Percentiles rank a stretch among this genome's conserved stretches.
phyloP scores from a whole-genome alignment of 2,888 invertebrate genomes.

The Orchesella flavescens region DNA sequence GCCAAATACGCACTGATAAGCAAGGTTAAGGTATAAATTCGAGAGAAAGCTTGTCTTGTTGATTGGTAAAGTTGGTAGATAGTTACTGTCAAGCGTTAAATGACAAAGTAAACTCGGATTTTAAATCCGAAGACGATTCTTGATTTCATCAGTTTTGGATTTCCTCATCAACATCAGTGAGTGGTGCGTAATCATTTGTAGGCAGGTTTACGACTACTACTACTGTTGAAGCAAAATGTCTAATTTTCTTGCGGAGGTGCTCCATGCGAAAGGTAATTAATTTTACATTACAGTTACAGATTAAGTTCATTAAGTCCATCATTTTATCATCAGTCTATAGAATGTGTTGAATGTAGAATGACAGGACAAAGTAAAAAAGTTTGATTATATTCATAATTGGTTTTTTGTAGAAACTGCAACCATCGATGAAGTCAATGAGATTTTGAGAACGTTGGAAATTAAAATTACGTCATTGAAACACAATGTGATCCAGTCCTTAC shows the following conservation, averaged over 20 bases:
- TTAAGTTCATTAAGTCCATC: not conserved
- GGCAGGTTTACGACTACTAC: too few species aligned
- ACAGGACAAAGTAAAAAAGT: too few species aligned
- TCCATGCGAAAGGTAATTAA: conserved; percentile 64
- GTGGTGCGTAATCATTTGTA: too few species aligned
- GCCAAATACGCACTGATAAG: too few species aligned
- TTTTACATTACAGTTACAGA: not conserved
- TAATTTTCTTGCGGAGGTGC: conserved; percentile 63
- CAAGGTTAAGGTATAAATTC: too few species aligned
- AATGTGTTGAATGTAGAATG: not conserved
- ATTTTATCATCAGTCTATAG: not conserved
- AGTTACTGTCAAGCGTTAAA: too few species aligned
- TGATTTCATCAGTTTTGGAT: too few species aligned
- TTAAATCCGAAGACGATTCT: too few species aligned
- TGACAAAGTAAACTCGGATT: too few species aligned
- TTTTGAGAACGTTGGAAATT: conserved; percentile 49
- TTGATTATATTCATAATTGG: not conserved
- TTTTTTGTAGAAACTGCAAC: conserved; percentile 54
- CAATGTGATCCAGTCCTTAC: conserved; percentile 62
- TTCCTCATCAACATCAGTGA: too few species aligned
- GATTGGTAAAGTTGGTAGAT: too few species aligned
- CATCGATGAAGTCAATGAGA: conserved; percentile 63
- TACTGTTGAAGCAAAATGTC: conserved; percentile 47
- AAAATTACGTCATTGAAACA: conserved; percentile 62
- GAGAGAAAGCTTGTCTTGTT: too few species aligned